Percentiles rank a stretch among this genome's conserved stretches.
phyloP scores from a whole-genome alignment of 2,888 invertebrate species.

The Rotaria macrura region DNA sequence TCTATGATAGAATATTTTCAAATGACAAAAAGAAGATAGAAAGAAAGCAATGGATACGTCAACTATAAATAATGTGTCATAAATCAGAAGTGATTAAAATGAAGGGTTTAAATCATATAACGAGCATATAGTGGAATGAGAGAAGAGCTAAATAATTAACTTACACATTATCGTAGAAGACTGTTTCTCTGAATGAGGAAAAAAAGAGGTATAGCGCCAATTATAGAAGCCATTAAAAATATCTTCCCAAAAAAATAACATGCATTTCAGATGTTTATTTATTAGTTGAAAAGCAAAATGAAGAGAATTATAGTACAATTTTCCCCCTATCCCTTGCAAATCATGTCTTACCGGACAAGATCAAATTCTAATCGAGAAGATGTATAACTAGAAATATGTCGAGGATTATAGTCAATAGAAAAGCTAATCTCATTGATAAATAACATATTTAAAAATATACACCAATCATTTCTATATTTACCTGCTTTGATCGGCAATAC shows the following conservation, averaged over 20 bases:
- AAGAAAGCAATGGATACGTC: no score
- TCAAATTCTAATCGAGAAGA: slow-evolving; percentile 20
- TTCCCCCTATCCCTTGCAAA: neutral
- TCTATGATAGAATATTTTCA: no score
- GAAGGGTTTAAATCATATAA: neutral
- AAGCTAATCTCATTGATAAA: slow-evolving; percentile 1
- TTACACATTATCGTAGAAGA: slow-evolving; percentile 1
- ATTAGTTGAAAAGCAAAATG: neutral
- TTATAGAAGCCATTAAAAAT: neutral
- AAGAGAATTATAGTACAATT: neutral
- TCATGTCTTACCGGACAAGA: neutral
- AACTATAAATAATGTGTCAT: neutral
- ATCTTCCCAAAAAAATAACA: neutral
- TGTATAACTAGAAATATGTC: neutral
- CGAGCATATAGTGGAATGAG: neutral
- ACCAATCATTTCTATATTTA: slow-evolving; percentile 37
- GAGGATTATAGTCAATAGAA: neutral
- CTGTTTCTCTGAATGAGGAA: neutral
- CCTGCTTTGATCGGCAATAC: slow-evolving; percentile 79
- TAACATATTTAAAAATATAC: neutral
- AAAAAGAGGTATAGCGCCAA: neutral
- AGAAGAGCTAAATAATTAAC: neutral
- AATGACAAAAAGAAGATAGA: no score
- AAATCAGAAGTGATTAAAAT: neutral
- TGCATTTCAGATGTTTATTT: neutral